These are phyloP conservation scores for Dissostichus mawsoni DNA, from an alignment of 2,113 vertebrate species.

Conservation along the genomic window DNA sequence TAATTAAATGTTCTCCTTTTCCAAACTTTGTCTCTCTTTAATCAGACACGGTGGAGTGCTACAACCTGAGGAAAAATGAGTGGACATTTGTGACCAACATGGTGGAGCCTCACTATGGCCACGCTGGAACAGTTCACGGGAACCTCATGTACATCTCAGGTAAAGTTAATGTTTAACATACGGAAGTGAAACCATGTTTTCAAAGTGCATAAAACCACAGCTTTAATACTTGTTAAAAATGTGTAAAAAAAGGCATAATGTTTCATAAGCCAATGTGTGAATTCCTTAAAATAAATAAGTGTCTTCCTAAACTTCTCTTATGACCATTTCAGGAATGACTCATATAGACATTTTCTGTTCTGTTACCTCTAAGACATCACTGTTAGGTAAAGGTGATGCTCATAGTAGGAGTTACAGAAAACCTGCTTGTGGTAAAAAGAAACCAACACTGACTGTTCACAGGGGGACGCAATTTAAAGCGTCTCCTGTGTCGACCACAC, in stretches of 20 bases:
- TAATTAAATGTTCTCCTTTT: neutral
- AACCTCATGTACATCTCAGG: constrained; percentile 88
- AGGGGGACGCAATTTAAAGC: too few species aligned
- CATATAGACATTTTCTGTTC: neutral
- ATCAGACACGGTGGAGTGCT: constrained; percentile 85
- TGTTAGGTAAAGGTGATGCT: neutral
- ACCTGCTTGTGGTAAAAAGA: neutral
- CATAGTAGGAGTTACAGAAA: neutral
- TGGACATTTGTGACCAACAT: constrained; percentile 84
- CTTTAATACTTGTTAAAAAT: neutral
- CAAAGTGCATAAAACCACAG: too few species aligned
- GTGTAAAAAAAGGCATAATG: neutral
- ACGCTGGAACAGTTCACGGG: constrained; percentile 85
- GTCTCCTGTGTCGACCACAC: neutral
- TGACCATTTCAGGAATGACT: neutral
- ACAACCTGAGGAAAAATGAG: constrained; percentile 85
- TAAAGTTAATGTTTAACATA: constrained; percentile 24
- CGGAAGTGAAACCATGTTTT: too few species aligned
- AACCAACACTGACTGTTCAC: neutral
- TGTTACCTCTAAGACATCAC: neutral
- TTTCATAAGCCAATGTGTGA: neutral
- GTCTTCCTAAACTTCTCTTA: neutral
- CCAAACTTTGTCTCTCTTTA: neutral
- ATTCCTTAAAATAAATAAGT: neutral
- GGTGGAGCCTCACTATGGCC: constrained; percentile 86